Evolutionary conservation across 1,140 invertebrate genomes (phyloP), one percentile per base, ranked within the genome.

Genomic region (Melanaphis sacchari): DNA sequence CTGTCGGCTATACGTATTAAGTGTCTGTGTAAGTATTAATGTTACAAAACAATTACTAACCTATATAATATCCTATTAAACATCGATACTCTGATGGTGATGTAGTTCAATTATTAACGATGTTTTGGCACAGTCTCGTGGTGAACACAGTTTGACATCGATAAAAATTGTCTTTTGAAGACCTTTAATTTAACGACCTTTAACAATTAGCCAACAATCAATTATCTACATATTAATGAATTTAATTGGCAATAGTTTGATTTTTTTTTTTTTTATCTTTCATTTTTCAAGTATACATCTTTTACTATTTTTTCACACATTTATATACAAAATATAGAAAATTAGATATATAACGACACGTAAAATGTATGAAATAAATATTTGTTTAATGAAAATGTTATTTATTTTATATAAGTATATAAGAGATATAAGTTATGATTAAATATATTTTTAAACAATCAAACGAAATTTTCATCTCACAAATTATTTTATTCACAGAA

Each of bases 121-220:
- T 6, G 41, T 31, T 46, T 87, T 87, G 84, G 84, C 84, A 46
- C 84, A n/a, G 84, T 43, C 59, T 6, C 84, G 40, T 18, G 40
- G 24, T 21, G 41, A 43, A 46, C 18, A 15, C 26, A 21, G 22
- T 87, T 87, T 87, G 41, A 38, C 41, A 41, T 26, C n/a, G 59
- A 36, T 6, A 76, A n/a, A 76, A n/a, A n/a, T 76, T 31, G 26
- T 87, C 41, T 46, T 87, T 87, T n/a, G 84, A 38, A 87, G 26
- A 43, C 41, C 84, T 87, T 87, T 43, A 31, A 87, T 84, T 84
- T 22, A 4, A 41, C 84, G 84, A 87, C 84, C 84, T 87, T 76
- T 46, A 31, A 87, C 31, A 87, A 43, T 87, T 87, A 87, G 84
- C 84, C 84, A 87, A 85, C n/a, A 46, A 24, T 87, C 15, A 46